Evolutionary conservation across 2,113 vertebrate genomes (phyloP).

Genomic region (Corvus hawaiiensis): DNA sequence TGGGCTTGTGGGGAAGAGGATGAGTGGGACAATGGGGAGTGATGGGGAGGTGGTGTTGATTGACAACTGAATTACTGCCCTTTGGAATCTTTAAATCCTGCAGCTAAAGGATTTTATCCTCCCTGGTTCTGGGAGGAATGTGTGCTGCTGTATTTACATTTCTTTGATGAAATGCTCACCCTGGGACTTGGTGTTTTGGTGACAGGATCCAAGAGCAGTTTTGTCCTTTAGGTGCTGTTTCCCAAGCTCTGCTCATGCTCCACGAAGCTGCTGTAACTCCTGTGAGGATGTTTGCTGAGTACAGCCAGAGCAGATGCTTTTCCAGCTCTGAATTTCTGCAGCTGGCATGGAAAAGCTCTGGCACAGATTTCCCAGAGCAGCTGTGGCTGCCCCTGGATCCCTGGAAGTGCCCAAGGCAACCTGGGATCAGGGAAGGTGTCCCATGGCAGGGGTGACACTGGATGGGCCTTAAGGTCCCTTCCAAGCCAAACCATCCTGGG

Average conservation of each 20-base stretch:
- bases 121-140: no score
- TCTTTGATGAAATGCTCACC: accelerated
- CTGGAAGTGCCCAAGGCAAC: background rate
- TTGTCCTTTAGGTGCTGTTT: background rate
- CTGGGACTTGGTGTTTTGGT: accelerated
- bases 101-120: background rate
- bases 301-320: background rate
- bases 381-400: background rate
- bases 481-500: background rate
- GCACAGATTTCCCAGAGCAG: background rate
- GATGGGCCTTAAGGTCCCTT: background rate
- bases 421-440: background rate
- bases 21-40: accelerated
- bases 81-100: background rate
- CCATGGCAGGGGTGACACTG: background rate
- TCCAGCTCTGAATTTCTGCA: background rate
- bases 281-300: accelerated
- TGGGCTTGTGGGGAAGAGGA: accelerated
- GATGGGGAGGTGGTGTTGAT: accelerated
- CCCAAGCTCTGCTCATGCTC: background rate
- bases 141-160: background rate
- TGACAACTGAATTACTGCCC: background rate
- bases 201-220: background rate
- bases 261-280: background rate
- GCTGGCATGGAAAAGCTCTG: background rate